Base-by-base conservation (phyloP, 2,113 vertebrate species). In the Pungitius pungitius region DNA sequence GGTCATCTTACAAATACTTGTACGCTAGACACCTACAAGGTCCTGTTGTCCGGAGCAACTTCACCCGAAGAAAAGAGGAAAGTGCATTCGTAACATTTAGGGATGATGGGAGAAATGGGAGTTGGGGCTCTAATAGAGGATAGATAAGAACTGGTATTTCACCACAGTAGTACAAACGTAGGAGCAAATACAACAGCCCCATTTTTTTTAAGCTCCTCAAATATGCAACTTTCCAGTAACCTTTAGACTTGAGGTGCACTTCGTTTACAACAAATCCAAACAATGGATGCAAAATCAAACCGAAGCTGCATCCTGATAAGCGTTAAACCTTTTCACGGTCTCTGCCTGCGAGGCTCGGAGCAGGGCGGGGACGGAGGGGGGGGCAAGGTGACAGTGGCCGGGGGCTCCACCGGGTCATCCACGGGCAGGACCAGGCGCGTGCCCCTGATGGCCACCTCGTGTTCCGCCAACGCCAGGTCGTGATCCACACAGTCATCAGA, bases 381-480 rank as follows among this genome's bases (percentile, higher is more conserved):
- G 0, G 91, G 88, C 62, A 91, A 80, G 22, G 87, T 87, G 51
- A 96, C 92, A 0, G 96, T 90, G 27, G 45, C 87, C 0, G 88
- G 94, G 0, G 94, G 91, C 59, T 96, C 95, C 1, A 90, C 93
- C 0, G 95, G 95, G 83, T 98, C 95, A 1, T 97, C 95, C 94
- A 96, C 95, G 42, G 96, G 96, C 64, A 97, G 94, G 51, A 96
- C 96, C 81, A 97, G 92, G 64, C 96, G 95, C 0, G 96, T 96
- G 6, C 96, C 96, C 59, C 96, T 93, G 85, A 97, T 96, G 7
- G 95, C 92, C 20, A 96, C 94, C 84, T 97, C 96, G 0, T 96
- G 95, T 69, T 97, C 96, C 3, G 94, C 94, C 66, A 93, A 91
- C 6, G 90, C 89, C 0, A 97, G 93, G 79, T 97, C 96, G 12